These are phyloP conservation scores for Rhizomys pruinosus DNA, from an alignment of 2,113 vertebrate species.

Conservation along the genomic window DNA sequence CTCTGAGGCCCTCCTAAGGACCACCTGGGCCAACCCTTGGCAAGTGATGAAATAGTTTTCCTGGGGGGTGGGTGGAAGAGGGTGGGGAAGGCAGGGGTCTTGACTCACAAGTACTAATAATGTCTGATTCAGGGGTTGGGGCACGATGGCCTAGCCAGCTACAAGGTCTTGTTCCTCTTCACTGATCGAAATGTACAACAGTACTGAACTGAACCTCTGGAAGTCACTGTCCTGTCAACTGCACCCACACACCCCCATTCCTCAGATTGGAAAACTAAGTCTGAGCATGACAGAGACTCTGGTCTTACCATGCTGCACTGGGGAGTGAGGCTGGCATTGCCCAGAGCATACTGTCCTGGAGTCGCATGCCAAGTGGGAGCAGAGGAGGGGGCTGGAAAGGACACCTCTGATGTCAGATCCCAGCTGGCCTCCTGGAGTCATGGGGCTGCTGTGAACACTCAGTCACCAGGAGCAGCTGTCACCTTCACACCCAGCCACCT, in stretches of 20 bases:
- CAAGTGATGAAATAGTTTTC: background rate
- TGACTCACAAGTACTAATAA: background rate
- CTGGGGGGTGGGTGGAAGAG: too few relatives aligned
- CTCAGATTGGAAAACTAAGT: background rate
- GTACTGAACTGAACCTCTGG: accelerated
- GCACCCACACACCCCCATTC: accelerated
- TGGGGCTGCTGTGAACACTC: background rate
- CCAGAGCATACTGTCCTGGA: background rate
- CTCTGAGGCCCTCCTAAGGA: background rate
- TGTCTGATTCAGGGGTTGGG: background rate
- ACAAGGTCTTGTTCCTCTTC: background rate
- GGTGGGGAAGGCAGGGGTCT: accelerated
- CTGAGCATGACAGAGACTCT: accelerated
- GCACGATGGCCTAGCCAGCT: background rate
- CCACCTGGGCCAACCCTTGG: background rate
- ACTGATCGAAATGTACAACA: accelerated
- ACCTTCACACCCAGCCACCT: too few relatives aligned
- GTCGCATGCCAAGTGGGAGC: too few relatives aligned
- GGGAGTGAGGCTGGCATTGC: accelerated
- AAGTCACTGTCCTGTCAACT: background rate
- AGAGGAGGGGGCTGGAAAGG: accelerated
- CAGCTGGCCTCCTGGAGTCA: too few relatives aligned
- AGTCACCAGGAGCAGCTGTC: background rate
- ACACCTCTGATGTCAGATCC: accelerated
- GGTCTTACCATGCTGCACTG: accelerated